Conservation (phyloP, 2,888 invertebrate genomes). For the Hydrotaea cyrtoneurina region DNA sequence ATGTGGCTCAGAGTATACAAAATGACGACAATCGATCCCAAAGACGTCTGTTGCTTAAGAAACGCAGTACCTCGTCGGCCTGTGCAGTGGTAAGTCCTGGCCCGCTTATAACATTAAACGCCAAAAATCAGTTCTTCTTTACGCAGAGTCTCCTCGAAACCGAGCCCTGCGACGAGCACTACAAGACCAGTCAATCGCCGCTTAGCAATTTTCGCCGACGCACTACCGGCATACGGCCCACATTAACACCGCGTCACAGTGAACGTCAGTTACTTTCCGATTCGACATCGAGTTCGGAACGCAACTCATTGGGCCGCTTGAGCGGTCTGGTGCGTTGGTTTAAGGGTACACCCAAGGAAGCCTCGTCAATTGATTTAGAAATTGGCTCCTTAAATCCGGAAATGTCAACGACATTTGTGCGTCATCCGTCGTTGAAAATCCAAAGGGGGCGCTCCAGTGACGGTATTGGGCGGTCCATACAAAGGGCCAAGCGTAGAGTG, state of each 20-base stretch:
- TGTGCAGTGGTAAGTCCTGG: conserved; percentile 85
- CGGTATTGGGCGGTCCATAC: conserved; percentile 85
- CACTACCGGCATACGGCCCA: conserved; percentile 80
- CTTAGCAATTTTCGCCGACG: conserved; percentile 88
- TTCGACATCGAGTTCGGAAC: conserved; percentile 81
- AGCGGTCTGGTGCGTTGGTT: conserved; percentile 88
- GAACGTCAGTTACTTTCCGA: conserved; percentile 87
- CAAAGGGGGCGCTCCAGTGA: conserved; percentile 80
- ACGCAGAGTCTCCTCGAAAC: conserved; percentile 90
- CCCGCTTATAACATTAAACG: not conserved
- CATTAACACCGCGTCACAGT: conserved; percentile 91
- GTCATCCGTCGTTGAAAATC: conserved; percentile 81
- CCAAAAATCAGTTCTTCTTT: conserved; percentile 22
- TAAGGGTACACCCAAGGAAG: conserved; percentile 83
- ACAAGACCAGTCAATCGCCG: conserved; percentile 89
- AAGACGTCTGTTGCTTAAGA: conserved; percentile 92
- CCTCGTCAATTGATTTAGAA: conserved; percentile 82
- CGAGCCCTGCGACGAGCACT: conserved; percentile 87
- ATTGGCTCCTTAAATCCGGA: conserved; percentile 83
- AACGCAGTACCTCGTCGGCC: conserved; percentile 93
- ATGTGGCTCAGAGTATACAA: conserved; percentile 84
- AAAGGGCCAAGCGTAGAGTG: conserved; percentile 92
- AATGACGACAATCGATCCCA: conserved; percentile 88
- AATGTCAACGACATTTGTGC: conserved; percentile 83
- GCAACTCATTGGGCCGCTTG: conserved; percentile 82